Evolutionary conservation across 2,797 vertebrate species (phyloP).

Genomic region (Xenops minutus): DNA sequence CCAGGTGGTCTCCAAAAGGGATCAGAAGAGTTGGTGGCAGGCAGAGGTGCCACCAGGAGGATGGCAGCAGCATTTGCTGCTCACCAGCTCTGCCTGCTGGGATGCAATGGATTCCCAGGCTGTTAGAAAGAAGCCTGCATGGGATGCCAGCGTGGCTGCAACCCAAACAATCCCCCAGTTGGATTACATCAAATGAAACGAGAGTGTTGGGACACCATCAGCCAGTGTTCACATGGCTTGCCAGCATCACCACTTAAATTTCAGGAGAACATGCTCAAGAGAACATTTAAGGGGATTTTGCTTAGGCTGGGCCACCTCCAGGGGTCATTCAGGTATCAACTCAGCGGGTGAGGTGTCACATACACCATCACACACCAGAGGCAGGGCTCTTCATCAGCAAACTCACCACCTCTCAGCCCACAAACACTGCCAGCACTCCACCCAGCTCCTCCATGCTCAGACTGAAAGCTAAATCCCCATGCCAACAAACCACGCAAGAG

Average conservation of each 20-base stretch:
- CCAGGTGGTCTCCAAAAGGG: neutral
- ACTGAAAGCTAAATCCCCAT: neutral
- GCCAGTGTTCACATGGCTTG: rapidly evolving
- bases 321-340: neutral
- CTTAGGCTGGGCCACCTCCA: neutral
- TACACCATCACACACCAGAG: neutral
- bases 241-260: neutral
- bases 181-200: neutral
- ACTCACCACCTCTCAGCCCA: neutral
- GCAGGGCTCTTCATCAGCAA: neutral
- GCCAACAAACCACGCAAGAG: neutral
- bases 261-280: neutral
- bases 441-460: neutral
- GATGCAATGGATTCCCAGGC: rapidly evolving
- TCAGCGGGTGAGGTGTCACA: neutral
- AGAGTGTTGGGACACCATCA: neutral
- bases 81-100: neutral
- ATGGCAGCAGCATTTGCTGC: neutral
- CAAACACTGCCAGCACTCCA: neutral
- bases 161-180: rapidly evolving
- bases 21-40: neutral
- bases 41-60: neutral
- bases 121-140: neutral
- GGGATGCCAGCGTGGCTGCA: neutral
- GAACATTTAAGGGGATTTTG: neutral